These are phyloP conservation scores for Ormyrus thymus DNA, from an alignment of 2,888 invertebrate species.

Conservation along the genomic window DNA sequence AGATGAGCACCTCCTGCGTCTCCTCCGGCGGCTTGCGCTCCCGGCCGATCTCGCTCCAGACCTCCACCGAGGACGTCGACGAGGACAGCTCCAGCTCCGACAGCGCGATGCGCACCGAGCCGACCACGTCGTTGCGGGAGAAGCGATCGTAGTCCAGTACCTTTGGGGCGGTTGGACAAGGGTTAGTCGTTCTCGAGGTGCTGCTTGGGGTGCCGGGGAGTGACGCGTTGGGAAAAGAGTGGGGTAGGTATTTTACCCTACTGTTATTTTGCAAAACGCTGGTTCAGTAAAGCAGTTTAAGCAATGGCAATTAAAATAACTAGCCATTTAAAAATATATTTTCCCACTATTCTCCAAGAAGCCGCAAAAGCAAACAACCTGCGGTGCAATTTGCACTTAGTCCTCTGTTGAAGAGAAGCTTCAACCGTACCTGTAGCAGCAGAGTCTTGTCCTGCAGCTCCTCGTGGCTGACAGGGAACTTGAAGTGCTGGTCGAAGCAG, in stretches of 20 bases:
- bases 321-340: no score
- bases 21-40: constrained; percentile 89
- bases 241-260: no score
- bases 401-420: no score
- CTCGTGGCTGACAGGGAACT: constrained; percentile 93
- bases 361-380: no score
- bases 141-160: constrained; percentile 82
- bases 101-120: constrained; percentile 87
- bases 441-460: constrained; percentile 88
- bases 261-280: no score
- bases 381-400: no score
- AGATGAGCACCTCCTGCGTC: constrained; percentile 87
- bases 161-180: constrained; percentile 59
- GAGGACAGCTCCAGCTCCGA: constrained; percentile 87
- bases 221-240: no score
- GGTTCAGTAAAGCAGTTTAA: no score
- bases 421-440: constrained; percentile 79
- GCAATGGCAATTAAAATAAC: no score
- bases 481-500: constrained; percentile 93
- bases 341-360: no score
- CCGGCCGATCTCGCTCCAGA: constrained; percentile 91
- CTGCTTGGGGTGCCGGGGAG: no score
- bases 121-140: constrained; percentile 91
- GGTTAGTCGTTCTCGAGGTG: no score
- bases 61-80: constrained; percentile 82